These are phyloP conservation scores for Venustaconcha ellipsiformis DNA, from an alignment of 1,140 invertebrate genomes.

Conservation along the genomic window DNA sequence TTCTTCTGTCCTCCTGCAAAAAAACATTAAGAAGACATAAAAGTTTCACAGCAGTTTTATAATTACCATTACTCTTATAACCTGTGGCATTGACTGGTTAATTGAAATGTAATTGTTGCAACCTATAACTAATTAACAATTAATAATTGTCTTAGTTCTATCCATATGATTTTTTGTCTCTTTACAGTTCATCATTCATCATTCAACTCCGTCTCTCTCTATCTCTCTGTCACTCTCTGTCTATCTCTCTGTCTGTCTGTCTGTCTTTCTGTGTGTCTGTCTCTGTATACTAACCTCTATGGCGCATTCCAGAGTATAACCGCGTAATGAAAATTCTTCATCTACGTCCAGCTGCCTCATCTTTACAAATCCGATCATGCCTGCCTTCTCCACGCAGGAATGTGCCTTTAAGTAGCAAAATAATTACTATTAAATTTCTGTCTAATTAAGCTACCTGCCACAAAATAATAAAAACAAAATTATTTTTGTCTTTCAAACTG, in stretches of 20 bases:
- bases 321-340: slow-evolving; percentile 90
- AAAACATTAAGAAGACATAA: slow-evolving; percentile 8
- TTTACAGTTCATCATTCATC: no score
- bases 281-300: slow-evolving; percentile 71
- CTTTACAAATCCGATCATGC: slow-evolving; percentile 99
- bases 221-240: no score
- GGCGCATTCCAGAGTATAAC: slow-evolving; percentile 85
- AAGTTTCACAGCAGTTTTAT: slow-evolving; percentile 5
- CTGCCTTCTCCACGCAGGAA: slow-evolving; percentile 99
- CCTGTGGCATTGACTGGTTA: background rate
- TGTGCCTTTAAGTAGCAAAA: slow-evolving; percentile 81
- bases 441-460: background rate
- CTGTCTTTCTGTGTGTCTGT: no score
- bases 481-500: background rate
- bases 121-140: background rate
- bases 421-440: background rate
- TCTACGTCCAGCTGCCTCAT: slow-evolving; percentile 97
- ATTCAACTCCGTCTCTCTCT: no score
- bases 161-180: no score
- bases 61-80: background rate
- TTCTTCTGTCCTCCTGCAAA: slow-evolving; percentile 51
- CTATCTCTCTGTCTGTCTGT: no score
- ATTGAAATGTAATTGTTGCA: background rate
- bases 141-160: background rate
- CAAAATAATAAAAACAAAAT: background rate